Evolutionary conservation across 2,888 invertebrate genomes (phyloP).

Genomic region (Trachelus troglodyta): DNA sequence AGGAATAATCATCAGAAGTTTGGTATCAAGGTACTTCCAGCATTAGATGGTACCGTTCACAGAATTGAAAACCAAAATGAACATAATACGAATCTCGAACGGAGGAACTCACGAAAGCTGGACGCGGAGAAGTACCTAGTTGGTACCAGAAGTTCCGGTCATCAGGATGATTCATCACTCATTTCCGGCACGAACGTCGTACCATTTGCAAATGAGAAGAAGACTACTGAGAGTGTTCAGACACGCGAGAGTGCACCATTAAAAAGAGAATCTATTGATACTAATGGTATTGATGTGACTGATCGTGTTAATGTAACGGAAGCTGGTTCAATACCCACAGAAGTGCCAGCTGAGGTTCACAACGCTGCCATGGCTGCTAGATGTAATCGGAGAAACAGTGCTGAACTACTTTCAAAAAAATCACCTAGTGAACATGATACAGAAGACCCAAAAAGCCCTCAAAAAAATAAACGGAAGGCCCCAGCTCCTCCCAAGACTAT

Average conservation of each 20-base stretch:
- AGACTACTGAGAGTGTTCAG: slow-evolving; percentile 31
- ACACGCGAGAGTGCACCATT: slow-evolving; percentile 44
- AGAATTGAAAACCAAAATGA: slow-evolving; percentile 62
- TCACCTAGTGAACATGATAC: slow-evolving; percentile 29
- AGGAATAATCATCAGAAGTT: slow-evolving; percentile 74
- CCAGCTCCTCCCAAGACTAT: slow-evolving; percentile 74
- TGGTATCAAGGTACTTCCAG: slow-evolving; percentile 74
- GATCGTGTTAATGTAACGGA: slow-evolving; percentile 56
- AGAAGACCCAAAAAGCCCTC: slow-evolving; percentile 69
- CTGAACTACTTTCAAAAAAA: slow-evolving; percentile 33
- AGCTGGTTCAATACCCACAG: slow-evolving; percentile 73
- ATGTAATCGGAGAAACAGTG: slow-evolving; percentile 73
- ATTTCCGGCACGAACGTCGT: background rate
- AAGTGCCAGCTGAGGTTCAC: slow-evolving; percentile 78
- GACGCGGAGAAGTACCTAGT: slow-evolving; percentile 37
- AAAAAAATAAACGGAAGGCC: slow-evolving; percentile 75
- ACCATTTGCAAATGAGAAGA: slow-evolving; percentile 12
- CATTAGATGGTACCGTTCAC: slow-evolving; percentile 59
- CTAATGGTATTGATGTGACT: slow-evolving; percentile 36
- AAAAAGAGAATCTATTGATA: slow-evolving; percentile 25
- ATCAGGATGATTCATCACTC: background rate
- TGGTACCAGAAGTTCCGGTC: slow-evolving; percentile 12
- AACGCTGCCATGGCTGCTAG: slow-evolving; percentile 79
- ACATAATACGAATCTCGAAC: slow-evolving; percentile 63
- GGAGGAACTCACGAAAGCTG: slow-evolving; percentile 56